Conservation (phyloP, 2,113 vertebrate species). For the Empidonax traillii region DNA sequence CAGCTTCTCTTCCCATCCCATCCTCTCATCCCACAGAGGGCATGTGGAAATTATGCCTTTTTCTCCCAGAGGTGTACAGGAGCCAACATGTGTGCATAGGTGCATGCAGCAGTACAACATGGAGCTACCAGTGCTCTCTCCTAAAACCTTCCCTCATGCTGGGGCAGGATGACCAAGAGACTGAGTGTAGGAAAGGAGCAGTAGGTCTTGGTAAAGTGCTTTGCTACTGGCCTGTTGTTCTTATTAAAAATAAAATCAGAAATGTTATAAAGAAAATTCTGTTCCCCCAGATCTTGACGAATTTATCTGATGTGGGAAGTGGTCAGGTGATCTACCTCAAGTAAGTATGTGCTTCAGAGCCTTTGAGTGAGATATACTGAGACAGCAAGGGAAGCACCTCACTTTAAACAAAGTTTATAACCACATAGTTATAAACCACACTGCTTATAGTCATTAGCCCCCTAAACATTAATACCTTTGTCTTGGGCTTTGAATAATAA, state of each 20-base stretch:
- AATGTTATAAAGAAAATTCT: neutral
- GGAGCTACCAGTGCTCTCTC: neutral
- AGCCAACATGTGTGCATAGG: rapidly evolving
- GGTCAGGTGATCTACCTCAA: neutral
- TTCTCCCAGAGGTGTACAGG: neutral
- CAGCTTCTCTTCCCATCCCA: neutral
- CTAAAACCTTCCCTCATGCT: neutral
- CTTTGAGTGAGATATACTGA: neutral
- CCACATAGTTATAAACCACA: neutral
- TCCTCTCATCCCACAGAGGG: neutral
- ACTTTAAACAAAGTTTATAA: neutral
- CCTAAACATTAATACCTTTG: neutral
- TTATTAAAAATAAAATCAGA: neutral
- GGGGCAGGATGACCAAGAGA: neutral
- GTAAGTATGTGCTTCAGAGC: neutral
- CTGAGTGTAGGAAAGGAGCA: neutral
- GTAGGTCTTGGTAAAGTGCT: neutral
- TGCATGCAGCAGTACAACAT: neutral
- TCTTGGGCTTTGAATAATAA: neutral
- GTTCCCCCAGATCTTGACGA: neutral
- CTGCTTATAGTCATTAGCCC: neutral
- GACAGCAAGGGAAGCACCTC: neutral
- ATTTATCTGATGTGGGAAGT: neutral
- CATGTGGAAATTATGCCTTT: neutral
- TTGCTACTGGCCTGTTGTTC: neutral